Evolutionary conservation across 2,797 vertebrate genomes (phyloP).

Genomic region (Lindbergichthys nudifrons): DNA sequence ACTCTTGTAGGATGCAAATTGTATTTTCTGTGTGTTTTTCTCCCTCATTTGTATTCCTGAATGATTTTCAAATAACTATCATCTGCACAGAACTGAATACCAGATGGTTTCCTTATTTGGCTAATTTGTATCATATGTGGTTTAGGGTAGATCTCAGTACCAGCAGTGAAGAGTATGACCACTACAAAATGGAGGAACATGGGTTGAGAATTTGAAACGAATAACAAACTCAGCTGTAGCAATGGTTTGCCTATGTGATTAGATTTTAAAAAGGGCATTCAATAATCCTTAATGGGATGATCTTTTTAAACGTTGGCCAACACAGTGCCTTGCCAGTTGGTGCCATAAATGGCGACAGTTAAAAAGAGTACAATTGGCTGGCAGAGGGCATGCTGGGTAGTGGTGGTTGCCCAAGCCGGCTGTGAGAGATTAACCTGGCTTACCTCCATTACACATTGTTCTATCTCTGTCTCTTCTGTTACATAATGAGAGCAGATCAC

Average conservation of each 20-base stretch:
- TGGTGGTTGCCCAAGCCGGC: conserved; percentile 35
- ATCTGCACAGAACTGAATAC: conserved; percentile 18
- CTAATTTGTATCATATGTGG: conserved; percentile 59
- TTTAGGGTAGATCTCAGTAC: conserved; percentile 43
- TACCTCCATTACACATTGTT: conserved; percentile 13
- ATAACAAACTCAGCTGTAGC: conserved; percentile 45
- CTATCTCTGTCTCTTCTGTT: neutral
- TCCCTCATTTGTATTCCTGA: conserved; percentile 34
- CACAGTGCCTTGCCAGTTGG: conserved; percentile 25
- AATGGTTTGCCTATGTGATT: conserved; percentile 55
- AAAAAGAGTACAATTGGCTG: conserved; percentile 44
- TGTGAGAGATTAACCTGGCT: conserved; percentile 44
- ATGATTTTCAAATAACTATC: conserved; percentile 34
- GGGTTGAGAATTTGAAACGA: conserved; percentile 49
- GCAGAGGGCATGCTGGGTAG: conserved; percentile 29
- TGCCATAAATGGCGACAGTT: conserved; percentile 36
- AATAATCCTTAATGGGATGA: conserved; percentile 35
- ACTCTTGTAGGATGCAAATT: conserved; percentile 39
- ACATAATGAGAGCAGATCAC: conserved; percentile 15
- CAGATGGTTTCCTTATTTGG: conserved; percentile 64
- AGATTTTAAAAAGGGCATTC: conserved; percentile 52
- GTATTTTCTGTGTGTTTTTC: conserved; percentile 4
- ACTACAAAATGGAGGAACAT: conserved; percentile 35
- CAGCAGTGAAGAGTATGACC: conserved; percentile 37
- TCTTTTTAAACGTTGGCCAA: conserved; percentile 45